Evolutionary conservation across 53 echinoderm and acorn worm species (phyloP).

Genomic region (Patiria pectinifera): DNA sequence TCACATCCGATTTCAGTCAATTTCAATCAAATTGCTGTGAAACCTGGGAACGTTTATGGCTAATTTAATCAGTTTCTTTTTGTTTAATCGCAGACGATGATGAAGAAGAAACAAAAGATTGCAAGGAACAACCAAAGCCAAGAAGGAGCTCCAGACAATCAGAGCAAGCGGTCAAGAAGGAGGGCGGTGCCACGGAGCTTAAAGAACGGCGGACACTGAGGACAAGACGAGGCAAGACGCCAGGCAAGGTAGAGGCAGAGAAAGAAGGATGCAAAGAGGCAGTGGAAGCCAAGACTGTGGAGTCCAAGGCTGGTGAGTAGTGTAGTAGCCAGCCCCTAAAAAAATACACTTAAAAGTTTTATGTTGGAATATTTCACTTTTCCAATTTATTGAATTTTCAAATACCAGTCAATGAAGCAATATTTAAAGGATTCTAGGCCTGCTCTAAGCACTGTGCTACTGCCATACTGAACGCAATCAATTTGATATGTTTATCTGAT

Average conservation of each 20-base stretch:
- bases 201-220: constrained; percentile 13
- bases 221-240: constrained; percentile 14
- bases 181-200: constrained; percentile 4
- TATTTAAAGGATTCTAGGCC: no score
- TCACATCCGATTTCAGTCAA: no score
- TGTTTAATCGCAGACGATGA: constrained; percentile 12
- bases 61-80: not conserved
- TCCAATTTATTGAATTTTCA: no score
- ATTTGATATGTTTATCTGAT: no score
- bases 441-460: no score
- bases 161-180: not conserved
- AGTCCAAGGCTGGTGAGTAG: constrained; percentile 19
- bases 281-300: not conserved
- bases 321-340: not conserved
- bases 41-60: no score
- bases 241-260: constrained; percentile 28
- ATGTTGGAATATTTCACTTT: not conserved
- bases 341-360: not conserved
- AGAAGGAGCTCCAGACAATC: constrained; percentile 43
- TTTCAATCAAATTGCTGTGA: no score
- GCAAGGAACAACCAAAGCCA: not conserved
- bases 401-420: no score
- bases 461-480: no score
- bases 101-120: constrained; percentile 30
- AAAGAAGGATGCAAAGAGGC: not conserved